Percentiles rank a stretch among this genome's conserved stretches.
These are phyloP conservation scores for Lipotes vexillifer DNA, from an alignment of 2,113 vertebrate genomes.

Conservation along the genomic window DNA sequence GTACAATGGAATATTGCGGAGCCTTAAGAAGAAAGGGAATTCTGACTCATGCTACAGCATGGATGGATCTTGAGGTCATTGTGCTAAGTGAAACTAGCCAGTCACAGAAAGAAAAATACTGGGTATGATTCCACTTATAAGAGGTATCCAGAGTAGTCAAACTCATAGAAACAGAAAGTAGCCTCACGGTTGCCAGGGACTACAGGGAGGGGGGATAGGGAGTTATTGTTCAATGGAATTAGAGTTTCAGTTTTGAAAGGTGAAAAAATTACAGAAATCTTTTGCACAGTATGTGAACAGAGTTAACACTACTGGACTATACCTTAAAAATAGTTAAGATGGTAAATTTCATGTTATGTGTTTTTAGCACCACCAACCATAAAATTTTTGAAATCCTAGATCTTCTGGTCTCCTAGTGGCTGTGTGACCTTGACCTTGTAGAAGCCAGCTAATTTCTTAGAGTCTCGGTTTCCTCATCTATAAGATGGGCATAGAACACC, in stretches of 20 bases:
- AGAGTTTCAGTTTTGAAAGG: neutral
- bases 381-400: neutral
- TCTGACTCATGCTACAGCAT: rapidly evolving
- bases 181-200: neutral
- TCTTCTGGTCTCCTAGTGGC: neutral
- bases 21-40: neutral
- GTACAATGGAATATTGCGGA: neutral
- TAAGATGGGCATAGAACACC: neutral
- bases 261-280: neutral
- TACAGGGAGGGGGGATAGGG: neutral
- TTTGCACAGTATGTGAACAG: neutral
- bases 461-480: neutral
- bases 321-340: neutral
- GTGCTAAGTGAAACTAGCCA: neutral
- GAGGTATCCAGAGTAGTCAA: neutral
- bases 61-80: neutral
- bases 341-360: neutral
- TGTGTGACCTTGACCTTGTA: neutral
- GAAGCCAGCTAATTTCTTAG: neutral
- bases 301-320: neutral
- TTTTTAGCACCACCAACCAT: neutral
- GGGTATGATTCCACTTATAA: neutral
- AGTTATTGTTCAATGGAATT: neutral
- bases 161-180: neutral
- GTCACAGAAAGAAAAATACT: neutral